Percentiles rank a stretch among this genome's conserved stretches.
Conservation (phyloP, 2,797 vertebrate genomes). For the Lagodon rhomboides region DNA sequence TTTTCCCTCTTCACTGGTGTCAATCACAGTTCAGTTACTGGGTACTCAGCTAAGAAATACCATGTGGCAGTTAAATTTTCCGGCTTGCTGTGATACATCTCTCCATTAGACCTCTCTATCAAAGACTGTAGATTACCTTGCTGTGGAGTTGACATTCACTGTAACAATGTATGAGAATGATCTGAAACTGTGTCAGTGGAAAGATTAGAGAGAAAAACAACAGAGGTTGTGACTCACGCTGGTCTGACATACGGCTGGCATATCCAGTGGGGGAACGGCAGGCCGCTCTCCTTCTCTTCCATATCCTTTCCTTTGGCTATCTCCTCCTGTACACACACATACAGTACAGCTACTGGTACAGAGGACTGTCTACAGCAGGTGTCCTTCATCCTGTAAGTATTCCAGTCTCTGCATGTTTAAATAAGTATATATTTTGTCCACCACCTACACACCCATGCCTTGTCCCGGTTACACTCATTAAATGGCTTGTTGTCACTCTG, state of each 20-base stretch:
- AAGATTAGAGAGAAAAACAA: not conserved
- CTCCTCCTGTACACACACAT: constrained; percentile 85
- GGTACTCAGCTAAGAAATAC: no score
- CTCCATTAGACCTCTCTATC: not conserved
- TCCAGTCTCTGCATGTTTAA: no score
- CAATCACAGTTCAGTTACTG: not conserved
- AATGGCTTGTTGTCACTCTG: not conserved
- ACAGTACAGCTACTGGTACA: not conserved
- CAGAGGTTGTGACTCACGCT: constrained; percentile 83
- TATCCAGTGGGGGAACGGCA: constrained; percentile 95
- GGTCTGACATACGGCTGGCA: constrained; percentile 96
- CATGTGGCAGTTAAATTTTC: no score
- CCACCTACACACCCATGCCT: no score
- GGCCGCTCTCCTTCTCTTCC: constrained; percentile 76
- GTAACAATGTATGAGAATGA: no score
- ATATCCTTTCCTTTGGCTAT: constrained; percentile 85
- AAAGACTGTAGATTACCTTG: not conserved
- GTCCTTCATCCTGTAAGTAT: no score
- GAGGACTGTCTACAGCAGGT: not conserved
- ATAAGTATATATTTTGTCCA: no score
- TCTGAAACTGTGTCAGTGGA: not conserved
- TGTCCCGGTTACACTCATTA: not conserved
- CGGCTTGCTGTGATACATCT: no score
- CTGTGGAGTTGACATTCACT: not conserved
- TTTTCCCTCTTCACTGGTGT: not conserved